phyloP scores from a whole-genome alignment of 92 coral and sea anemone species.

The Phymanthus crucifer region DNA sequence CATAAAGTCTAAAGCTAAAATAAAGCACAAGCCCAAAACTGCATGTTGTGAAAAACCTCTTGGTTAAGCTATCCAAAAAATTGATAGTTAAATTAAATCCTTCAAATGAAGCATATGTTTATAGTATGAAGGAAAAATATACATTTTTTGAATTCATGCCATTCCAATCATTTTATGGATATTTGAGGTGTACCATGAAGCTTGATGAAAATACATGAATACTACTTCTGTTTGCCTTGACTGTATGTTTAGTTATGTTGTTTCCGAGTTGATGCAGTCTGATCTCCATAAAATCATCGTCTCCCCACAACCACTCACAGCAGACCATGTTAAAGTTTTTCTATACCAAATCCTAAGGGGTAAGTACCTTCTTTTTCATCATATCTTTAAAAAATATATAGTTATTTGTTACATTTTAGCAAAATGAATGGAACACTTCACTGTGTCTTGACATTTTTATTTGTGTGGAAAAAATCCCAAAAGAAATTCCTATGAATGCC shows the following conservation, averaged over 20 bases:
- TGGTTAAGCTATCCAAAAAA: neutral
- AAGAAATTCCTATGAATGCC: neutral
- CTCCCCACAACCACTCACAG: conserved; percentile 95
- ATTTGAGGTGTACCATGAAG: conserved; percentile 8
- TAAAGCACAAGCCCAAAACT: neutral
- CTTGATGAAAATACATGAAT: neutral
- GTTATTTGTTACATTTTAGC: neutral
- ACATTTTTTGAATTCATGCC: conserved; percentile 1
- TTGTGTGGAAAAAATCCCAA: neutral
- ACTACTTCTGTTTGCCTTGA: conserved; percentile 31
- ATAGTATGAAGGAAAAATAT: neutral
- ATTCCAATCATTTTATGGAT: conserved; percentile 24
- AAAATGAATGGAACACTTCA: neutral
- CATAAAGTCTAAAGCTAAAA: neutral
- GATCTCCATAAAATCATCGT: conserved; percentile 97
- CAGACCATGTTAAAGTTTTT: conserved; percentile 99
- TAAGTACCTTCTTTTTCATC: conserved; percentile 19
- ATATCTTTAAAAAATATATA: neutral
- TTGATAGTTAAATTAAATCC: neutral
- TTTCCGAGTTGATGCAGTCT: conserved; percentile 98
- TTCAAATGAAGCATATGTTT: neutral
- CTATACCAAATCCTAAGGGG: conserved; percentile 98
- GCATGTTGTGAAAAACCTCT: neutral
- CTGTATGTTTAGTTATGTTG: conserved; percentile 74
- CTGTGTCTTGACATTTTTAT: too few relatives aligned